These are phyloP conservation scores for Semotilus atromaculatus DNA, from an alignment of 2,797 vertebrate genomes.

Conservation along the genomic window DNA sequence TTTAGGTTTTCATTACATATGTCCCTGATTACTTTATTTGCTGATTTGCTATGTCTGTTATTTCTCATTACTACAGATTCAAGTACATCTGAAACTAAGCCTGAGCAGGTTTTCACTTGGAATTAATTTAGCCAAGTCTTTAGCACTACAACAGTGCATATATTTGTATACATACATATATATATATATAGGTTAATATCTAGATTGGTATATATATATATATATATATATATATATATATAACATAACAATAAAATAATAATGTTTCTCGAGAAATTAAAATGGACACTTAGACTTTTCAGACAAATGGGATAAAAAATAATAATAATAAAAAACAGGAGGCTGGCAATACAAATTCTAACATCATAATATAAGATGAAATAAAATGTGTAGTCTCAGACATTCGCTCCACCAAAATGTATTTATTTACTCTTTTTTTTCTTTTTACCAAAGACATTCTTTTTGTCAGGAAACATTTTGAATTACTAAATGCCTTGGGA, in stretches of 20 bases:
- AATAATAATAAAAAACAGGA: neutral
- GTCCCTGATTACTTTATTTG: conserved; percentile 70
- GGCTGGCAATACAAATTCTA: neutral
- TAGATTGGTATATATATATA: no score
- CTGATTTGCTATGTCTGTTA: conserved; percentile 62
- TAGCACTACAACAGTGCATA: conserved; percentile 25
- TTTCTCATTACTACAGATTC: conserved; percentile 59
- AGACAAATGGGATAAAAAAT: neutral
- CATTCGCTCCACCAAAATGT: neutral
- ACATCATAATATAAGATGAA: neutral
- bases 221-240: no score
- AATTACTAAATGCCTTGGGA: conserved; percentile 11
- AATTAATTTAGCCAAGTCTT: conserved; percentile 33
- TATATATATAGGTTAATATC: no score
- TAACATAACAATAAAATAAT: neutral
- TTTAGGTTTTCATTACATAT: conserved; percentile 74
- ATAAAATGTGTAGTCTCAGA: neutral
- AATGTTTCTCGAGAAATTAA: neutral
- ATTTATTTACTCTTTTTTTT: neutral
- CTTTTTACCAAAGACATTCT: neutral
- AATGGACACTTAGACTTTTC: no score
- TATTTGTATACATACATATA: no score
- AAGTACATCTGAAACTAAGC: conserved; percentile 50
- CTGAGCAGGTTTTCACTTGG: conserved; percentile 34
- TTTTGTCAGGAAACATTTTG: neutral